Conservation (phyloP, 53 echinoderm and acorn worm species). For the Paelopatides confundens region DNA sequence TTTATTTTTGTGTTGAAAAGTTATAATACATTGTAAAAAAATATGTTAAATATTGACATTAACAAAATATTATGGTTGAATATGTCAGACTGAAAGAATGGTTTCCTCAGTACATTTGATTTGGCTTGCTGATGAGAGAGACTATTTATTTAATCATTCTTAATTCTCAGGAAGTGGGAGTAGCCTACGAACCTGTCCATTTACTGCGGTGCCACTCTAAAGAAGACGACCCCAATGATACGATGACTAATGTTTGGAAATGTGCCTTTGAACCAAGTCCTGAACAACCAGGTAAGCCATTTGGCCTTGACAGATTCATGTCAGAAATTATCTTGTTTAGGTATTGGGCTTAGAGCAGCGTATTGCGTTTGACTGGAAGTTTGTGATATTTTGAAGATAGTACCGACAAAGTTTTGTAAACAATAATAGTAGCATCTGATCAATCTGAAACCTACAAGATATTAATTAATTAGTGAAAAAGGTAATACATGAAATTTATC, state of each 20-base stretch:
- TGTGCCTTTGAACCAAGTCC: constrained; percentile 96
- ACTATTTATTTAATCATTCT: background rate
- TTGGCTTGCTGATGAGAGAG: background rate
- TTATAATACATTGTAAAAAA: no score
- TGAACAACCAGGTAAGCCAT: constrained; percentile 77
- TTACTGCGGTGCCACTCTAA: constrained; percentile 93
- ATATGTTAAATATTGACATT: no score
- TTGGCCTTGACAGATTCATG: no score
- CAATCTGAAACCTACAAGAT: no score
- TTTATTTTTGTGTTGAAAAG: background rate
- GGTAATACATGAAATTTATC: no score
- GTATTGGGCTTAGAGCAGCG: no score
- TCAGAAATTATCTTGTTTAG: no score
- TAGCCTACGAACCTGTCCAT: constrained; percentile 88
- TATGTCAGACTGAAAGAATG: background rate
- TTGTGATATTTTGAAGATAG: no score
- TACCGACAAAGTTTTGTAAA: no score
- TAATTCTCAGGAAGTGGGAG: constrained; percentile 64
- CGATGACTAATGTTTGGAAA: constrained; percentile 96
- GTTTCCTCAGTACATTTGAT: background rate
- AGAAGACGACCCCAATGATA: constrained; percentile 93
- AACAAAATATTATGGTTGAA: background rate
- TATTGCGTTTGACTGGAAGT: no score
- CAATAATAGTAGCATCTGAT: no score
- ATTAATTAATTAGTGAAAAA: no score